These are phyloP conservation scores for Xenus cinereus DNA, from an alignment of 2,113 vertebrate genomes.

Conservation along the genomic window DNA sequence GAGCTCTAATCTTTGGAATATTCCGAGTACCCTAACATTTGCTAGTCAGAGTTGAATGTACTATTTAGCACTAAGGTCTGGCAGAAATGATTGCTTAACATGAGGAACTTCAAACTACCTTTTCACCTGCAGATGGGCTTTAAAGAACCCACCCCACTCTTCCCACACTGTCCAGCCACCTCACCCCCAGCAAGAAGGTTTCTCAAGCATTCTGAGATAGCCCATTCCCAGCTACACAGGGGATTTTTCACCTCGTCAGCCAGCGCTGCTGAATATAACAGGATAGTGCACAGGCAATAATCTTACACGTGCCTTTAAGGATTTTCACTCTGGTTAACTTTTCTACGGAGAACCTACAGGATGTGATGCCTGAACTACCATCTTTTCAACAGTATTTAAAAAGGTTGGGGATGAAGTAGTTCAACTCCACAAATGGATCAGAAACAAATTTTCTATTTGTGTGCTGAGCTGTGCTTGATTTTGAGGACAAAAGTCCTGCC, in stretches of 20 bases:
- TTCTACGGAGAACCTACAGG: neutral
- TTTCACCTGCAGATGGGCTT: neutral
- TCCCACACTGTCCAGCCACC: neutral
- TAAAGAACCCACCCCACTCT: neutral
- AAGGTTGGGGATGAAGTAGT: neutral
- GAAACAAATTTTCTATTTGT: neutral
- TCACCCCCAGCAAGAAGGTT: neutral
- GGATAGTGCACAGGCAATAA: neutral
- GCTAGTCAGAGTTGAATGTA: neutral
- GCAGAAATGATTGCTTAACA: neutral
- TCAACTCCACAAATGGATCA: neutral
- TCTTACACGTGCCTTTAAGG: neutral
- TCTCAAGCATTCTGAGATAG: neutral
- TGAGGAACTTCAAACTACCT: neutral
- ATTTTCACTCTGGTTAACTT: neutral
- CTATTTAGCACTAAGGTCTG: neutral
- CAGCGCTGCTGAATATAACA: neutral
- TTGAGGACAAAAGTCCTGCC: neutral
- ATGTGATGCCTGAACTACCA: neutral
- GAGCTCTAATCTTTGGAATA: neutral
- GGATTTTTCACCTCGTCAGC: neutral
- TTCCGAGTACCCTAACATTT: neutral
- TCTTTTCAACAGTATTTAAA: neutral
- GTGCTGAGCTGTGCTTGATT: neutral
- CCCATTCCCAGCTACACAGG: neutral